These are phyloP conservation scores for Hoplodrina ambigua DNA, from an alignment of 2,888 invertebrate species.

Conservation along the genomic window DNA sequence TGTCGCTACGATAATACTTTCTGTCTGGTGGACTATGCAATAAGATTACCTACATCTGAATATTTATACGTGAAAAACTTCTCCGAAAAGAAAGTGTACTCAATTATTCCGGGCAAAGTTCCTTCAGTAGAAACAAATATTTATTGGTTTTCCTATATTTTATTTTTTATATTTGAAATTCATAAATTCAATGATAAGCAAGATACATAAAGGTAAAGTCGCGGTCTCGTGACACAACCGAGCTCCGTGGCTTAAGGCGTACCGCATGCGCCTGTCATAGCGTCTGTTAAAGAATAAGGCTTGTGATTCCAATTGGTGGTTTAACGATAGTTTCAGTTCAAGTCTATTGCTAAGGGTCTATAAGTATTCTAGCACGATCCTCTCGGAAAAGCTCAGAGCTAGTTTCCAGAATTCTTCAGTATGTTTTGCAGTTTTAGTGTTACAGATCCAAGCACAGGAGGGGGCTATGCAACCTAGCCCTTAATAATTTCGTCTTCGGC, in stretches of 20 bases:
- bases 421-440: neutral
- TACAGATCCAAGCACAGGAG: too few relatives aligned
- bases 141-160: neutral
- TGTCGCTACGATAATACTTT: slow-evolving; percentile 14
- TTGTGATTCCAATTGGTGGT: neutral
- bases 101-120: neutral
- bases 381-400: neutral
- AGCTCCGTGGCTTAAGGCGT: neutral
- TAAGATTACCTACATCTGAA: neutral
- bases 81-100: neutral
- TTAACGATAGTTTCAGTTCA: neutral
- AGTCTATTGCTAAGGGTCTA: neutral
- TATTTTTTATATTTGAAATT: slow-evolving; percentile 4
- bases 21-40: neutral
- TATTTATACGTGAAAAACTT: neutral
- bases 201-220: slow-evolving; percentile 20
- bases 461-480: neutral
- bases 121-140: neutral
- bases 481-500: neutral
- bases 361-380: neutral
- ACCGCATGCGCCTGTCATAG: slow-evolving; percentile 2
- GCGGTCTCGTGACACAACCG: slow-evolving; percentile 16
- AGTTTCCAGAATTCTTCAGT: neutral
- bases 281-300: neutral
- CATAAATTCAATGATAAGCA: slow-evolving; percentile 12